These are phyloP conservation scores for Bradysia coprophila DNA, from an alignment of 1,140 invertebrate genomes.

Conservation along the genomic window DNA sequence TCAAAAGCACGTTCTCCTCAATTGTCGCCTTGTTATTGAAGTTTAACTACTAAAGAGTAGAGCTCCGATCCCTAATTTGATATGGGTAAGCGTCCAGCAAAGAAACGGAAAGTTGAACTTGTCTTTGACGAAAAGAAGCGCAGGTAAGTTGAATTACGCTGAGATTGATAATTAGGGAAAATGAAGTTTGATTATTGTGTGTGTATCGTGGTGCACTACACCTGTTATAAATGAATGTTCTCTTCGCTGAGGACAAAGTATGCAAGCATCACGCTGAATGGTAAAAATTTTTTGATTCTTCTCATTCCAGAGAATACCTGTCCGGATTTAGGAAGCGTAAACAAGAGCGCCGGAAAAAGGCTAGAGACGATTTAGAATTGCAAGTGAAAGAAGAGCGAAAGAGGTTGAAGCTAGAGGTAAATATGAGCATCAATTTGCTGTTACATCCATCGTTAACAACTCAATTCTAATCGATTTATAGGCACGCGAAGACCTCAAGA, in stretches of 20 bases:
- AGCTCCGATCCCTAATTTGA: too few relatives aligned
- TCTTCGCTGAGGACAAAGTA: too few relatives aligned
- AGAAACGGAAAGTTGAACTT: conserved; percentile 34
- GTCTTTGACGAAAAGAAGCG: conserved; percentile 39
- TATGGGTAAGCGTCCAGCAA: too few relatives aligned
- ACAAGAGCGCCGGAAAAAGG: conserved; percentile 45
- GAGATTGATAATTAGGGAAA: too few relatives aligned
- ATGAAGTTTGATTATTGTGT: too few relatives aligned
- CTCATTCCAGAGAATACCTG: conserved; percentile 39
- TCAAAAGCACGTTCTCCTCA: too few relatives aligned
- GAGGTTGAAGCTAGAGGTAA: conserved; percentile 48
- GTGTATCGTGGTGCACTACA: too few relatives aligned
- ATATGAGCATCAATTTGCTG: conserved; percentile 23
- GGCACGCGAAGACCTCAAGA: background rate
- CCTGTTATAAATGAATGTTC: too few relatives aligned
- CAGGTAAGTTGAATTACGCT: conserved; percentile 25
- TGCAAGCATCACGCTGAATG: too few relatives aligned
- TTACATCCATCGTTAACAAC: background rate
- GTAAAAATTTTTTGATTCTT: too few relatives aligned
- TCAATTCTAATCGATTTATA: background rate
- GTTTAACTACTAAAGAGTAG: too few relatives aligned
- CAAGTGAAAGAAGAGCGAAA: conserved; percentile 55
- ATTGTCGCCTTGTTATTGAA: too few relatives aligned
- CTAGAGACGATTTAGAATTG: conserved; percentile 43
- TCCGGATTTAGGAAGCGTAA: conserved; percentile 61